Conservation (phyloP, 2,888 invertebrate genomes). For the Xylota sylvarum region DNA sequence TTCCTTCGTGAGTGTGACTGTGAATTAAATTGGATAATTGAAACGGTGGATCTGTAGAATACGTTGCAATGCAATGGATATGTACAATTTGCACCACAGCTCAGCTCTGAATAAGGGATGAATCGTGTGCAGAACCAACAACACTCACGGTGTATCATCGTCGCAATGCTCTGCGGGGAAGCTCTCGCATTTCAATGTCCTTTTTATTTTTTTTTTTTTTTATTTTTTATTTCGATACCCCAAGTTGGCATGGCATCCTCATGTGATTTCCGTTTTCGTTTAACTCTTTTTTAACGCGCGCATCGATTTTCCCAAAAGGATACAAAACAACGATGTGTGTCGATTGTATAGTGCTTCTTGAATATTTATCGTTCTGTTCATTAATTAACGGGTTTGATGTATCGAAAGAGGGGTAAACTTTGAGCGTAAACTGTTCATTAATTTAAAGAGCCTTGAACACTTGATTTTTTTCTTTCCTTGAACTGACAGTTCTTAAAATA, state of each 20-base stretch:
- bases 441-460: slow-evolving; percentile 20
- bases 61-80: slow-evolving; percentile 48
- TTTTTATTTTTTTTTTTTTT: slow-evolving; percentile 16
- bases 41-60: slow-evolving; percentile 62
- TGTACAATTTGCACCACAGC: slow-evolving; percentile 29
- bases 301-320: slow-evolving; percentile 54
- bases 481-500: not conserved
- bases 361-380: slow-evolving; percentile 41
- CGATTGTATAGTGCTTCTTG: slow-evolving; percentile 7
- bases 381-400: slow-evolving; percentile 42
- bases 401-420: slow-evolving; percentile 5
- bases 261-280: slow-evolving; percentile 45
- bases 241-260: slow-evolving; percentile 14
- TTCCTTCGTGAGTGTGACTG: slow-evolving; percentile 44
- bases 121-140: slow-evolving; percentile 18
- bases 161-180: slow-evolving; percentile 7
- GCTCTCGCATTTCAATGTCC: slow-evolving; percentile 18
- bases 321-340: not conserved
- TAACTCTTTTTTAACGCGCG: not conserved
- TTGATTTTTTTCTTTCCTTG: not conserved
- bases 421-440: slow-evolving; percentile 21
- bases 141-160: slow-evolving; percentile 20
- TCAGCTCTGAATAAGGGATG: slow-evolving; percentile 12
- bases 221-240: slow-evolving; percentile 19
- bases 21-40: slow-evolving; percentile 72